Base-by-base conservation (phyloP, 2,113 vertebrate species). In the Himantopus leucocephalus region DNA sequence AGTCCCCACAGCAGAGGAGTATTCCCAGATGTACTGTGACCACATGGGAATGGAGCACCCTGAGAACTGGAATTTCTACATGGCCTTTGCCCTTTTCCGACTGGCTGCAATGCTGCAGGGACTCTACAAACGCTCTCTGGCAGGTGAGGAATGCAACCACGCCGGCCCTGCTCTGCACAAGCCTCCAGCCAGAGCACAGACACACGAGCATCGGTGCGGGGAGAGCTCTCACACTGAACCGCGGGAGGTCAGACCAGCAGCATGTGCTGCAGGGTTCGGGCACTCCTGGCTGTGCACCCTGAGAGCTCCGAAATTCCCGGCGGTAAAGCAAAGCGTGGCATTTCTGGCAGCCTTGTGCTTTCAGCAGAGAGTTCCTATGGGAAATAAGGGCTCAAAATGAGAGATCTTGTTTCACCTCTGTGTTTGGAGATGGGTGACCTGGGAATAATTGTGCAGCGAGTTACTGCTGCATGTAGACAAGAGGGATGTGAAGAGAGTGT, bases 81-180 rank as follows among this genome's bases (percentile, higher is more conserved):
- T 99, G 98, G 98, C 98, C 45, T 98, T 99, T 66, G 98, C 97
- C 64, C 98, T 98, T 22, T 99, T 99, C 98, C 96, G 97, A 5
- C 56, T 98, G 82, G 98, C 98, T 2, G 98, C 97, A 8, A 88
- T 83, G 87, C 96, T 98, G 29, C 98, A 99, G 95, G 98, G 98
- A 1, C 84, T 85, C 63, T 91, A 92, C 93, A 98, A 45, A 34
- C 39, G 50, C 39, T 97, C 97, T 0, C 95, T 97, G 67, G 82
- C 95, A 97, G 98, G 98, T 99, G 97, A 94, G 68, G n/a, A 75
- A 12, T 30, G 18, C 63, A 20, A 0, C 3, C 41, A 3, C 3
- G 2, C 11, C 8, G 2, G 58, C 59, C 9, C 30, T 48, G 64
- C 13, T 58, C 48, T 17, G 55, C 59, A 17, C 23, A 10, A 45